Percentiles rank a stretch among this genome's conserved stretches.
Conservation (phyloP, 1,140 invertebrate species). For the Microplitis demolitor region DNA sequence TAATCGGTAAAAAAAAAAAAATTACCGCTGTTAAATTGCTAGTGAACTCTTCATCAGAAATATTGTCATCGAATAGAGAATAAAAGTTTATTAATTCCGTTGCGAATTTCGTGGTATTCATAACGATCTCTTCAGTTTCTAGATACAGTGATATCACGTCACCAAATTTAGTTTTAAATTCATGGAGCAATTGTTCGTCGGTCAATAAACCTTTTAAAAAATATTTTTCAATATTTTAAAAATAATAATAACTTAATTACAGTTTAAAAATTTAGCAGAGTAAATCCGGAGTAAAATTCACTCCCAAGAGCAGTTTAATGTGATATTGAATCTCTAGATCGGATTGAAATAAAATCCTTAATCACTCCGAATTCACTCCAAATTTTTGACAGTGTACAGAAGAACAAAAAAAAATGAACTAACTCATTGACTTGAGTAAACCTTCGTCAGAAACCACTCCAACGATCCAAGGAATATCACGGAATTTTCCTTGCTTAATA, state of each 20-base stretch:
- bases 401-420: slow-evolving; percentile 19
- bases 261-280: no score
- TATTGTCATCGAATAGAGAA: slow-evolving; percentile 24
- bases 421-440: slow-evolving; percentile 38
- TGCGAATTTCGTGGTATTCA: slow-evolving; percentile 24
- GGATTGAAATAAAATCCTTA: no score
- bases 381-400: neutral
- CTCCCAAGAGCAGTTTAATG: no score
- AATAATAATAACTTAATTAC: no score
- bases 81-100: slow-evolving; percentile 39
- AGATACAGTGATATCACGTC: slow-evolving; percentile 7
- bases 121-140: slow-evolving; percentile 23
- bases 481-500: slow-evolving; percentile 36
- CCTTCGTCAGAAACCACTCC: slow-evolving; percentile 49
- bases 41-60: neutral
- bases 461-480: slow-evolving; percentile 51
- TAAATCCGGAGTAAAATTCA: no score
- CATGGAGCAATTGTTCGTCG: neutral
- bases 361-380: no score
- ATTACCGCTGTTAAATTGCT: slow-evolving; percentile 20
- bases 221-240: no score
- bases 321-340: no score
- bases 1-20: neutral
- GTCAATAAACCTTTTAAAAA: slow-evolving; percentile 13
- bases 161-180: slow-evolving; percentile 12